Base-by-base conservation (phyloP, 1,140 invertebrate genomes). In the Lucilia sericata region DNA sequence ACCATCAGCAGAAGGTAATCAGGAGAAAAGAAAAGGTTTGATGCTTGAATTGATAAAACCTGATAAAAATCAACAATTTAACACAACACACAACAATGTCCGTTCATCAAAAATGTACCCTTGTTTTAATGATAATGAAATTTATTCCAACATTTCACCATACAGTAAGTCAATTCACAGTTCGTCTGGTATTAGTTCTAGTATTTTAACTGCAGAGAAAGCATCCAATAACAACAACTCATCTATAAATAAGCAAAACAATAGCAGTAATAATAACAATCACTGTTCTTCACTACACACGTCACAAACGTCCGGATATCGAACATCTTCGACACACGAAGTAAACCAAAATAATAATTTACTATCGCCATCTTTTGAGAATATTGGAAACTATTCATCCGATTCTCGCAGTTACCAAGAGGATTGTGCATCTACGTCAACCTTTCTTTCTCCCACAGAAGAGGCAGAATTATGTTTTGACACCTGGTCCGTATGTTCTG, bases 11-110 rank as follows among this genome's bases (percentile, higher is more conserved):
- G 65, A 76, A 2, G 88, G 85, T 82, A 90, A 87, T 83, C 89
- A 91, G 82, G 89, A 91, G 49, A 91, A 91, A 55, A 88, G 91
- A 14, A 93, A 92, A 87, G 92, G 93, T 86, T 91, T 96, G 86
- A 95, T 94, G 91, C 91, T 96, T 85, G 95, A 96, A 91, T 92
- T 96, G 84, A 93, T 92, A 14, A 93, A 93, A 87, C 93, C 94
- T 86, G 85, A 86, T 47, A 84, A 92, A 91, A 89, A 90, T 51
- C 42, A 10, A 2, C 19, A 51, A 51, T 7, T 55, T n/a, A 55
- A 55, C 4, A 55, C 17, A 55, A 55, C 12, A 17, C 2, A 92
- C 90, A 92, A 92, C 4, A 85, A 83, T 75, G 85, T 83, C 85
- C 86, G 88, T 4, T 87, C 87, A 87, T 1, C 86, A 86, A 80